Conservation (phyloP, 1,140 invertebrate genomes). For the Bombus impatiens region DNA sequence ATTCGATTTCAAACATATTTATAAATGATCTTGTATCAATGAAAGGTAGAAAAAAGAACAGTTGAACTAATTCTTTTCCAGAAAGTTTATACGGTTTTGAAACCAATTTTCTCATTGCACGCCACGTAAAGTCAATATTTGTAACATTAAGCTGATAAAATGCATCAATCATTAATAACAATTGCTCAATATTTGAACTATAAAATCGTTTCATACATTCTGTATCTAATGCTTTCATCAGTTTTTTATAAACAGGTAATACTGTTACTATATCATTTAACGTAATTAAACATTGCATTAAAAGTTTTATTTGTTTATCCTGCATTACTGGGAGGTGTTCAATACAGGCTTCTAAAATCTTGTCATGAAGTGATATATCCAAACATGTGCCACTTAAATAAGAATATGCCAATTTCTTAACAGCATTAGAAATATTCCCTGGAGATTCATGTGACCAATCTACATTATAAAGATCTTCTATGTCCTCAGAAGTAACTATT, state of each 20-base stretch:
- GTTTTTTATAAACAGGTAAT: neutral
- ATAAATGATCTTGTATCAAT: slow-evolving; percentile 72
- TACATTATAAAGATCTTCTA: slow-evolving; percentile 62
- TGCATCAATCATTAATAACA: slow-evolving; percentile 81
- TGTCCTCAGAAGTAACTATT: slow-evolving; percentile 59
- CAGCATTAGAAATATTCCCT: slow-evolving; percentile 72
- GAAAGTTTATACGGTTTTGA: slow-evolving; percentile 79
- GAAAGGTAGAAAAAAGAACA: slow-evolving; percentile 83
- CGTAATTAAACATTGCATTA: slow-evolving; percentile 55
- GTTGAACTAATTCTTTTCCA: slow-evolving; percentile 82
- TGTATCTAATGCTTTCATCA: slow-evolving; percentile 83
- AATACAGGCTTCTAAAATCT: slow-evolving; percentile 77
- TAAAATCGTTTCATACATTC: slow-evolving; percentile 79
- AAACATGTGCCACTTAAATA: slow-evolving; percentile 72
- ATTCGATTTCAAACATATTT: slow-evolving; percentile 84
- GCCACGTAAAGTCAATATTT: slow-evolving; percentile 78
- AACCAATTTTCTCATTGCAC: slow-evolving; percentile 79
- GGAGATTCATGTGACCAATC: slow-evolving; percentile 72
- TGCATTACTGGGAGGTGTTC: slow-evolving; percentile 61
- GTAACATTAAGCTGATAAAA: slow-evolving; percentile 80
- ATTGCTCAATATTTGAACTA: slow-evolving; percentile 75
- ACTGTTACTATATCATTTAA: slow-evolving; percentile 28
- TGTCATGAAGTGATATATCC: slow-evolving; percentile 74
- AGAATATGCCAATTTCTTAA: slow-evolving; percentile 76
- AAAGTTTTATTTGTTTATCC: slow-evolving; percentile 39